phyloP scores from a whole-genome alignment of 2,113 vertebrate species.

The Steatornis caripensis region DNA sequence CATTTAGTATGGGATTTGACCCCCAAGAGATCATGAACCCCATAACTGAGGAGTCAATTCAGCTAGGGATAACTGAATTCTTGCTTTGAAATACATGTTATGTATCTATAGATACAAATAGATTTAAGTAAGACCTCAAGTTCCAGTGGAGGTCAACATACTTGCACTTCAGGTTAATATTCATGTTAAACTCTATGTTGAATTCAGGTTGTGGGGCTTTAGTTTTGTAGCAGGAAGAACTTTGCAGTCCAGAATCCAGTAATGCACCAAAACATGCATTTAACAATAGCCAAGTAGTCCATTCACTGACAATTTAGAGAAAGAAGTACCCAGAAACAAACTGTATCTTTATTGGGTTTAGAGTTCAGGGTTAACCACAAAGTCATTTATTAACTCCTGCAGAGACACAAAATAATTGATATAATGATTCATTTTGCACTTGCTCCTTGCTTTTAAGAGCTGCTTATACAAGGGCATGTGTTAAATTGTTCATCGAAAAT shows the following conservation, averaged over 20 bases:
- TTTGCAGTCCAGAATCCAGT: background rate
- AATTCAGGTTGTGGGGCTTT: background rate
- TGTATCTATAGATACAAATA: background rate
- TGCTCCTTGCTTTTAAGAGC: background rate
- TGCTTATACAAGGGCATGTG: background rate
- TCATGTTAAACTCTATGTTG: background rate
- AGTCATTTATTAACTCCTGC: background rate
- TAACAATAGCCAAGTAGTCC: background rate
- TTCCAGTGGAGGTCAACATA: background rate
- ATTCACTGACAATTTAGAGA: background rate
- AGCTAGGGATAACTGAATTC: conserved; percentile 40
- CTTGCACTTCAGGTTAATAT: background rate
- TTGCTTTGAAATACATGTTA: background rate
- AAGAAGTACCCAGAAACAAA: background rate
- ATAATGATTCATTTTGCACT: background rate
- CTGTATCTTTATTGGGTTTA: background rate
- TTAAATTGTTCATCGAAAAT: background rate
- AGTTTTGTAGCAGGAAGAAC: background rate
- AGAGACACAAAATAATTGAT: background rate
- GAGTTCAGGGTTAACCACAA: background rate
- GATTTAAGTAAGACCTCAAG: background rate
- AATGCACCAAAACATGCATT: background rate
- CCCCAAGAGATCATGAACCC: conserved; percentile 72
- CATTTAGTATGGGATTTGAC: conserved; percentile 73
- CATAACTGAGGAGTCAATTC: conserved; percentile 67